Base-by-base conservation (phyloP, 2,113 vertebrate genomes). In the Platichthys flesus region DNA sequence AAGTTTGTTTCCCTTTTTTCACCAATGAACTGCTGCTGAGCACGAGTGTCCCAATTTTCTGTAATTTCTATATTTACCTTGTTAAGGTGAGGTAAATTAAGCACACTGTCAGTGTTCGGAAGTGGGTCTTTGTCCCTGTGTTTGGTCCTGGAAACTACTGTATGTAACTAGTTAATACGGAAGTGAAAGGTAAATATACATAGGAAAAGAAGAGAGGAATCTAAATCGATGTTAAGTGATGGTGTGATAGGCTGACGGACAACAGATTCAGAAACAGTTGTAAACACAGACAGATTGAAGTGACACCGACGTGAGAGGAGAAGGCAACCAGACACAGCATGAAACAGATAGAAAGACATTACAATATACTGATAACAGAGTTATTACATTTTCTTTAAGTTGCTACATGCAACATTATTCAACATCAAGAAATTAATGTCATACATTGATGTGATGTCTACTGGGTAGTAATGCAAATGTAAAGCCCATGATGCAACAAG, bases 321-420 rank as follows among this genome's bases (percentile, higher is more conserved):
- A 21, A 55, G 40, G 40, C 40, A 42, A 42, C 40, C 12, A 13
- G 10, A 42, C 40, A 42, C 12, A 40, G 10, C 37, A 40, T 2
- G 2, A 40, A 10, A 24, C 24, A 47, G 61, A 54, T 6, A 69
- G 16, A 58, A 47, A 74, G 0, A 55, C 3, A 56, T 70, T 23
- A 28, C 13, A 70, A 28, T 49, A 49, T 16, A 49, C 42, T 45
- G 42, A 47, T 6, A 20, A 47, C 18, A 49, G 6, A 40, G 16
- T 10, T 18, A 52, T 54, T 10, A 51, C 12, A 60, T 57, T 61
- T 26, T 51, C 8, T 70, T 57, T 61, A 12, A 54, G 57, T 70
- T 54, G 79, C 51, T 75, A 69, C 71, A 85, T 76, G 74, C 60
- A 81, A 71, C 56, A 67, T 79, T 71, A 57, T 54, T 18, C 5